These are phyloP conservation scores for Bursaphelenchus okinawaensis DNA, from an alignment of 2,888 invertebrate species.

Conservation along the genomic window DNA sequence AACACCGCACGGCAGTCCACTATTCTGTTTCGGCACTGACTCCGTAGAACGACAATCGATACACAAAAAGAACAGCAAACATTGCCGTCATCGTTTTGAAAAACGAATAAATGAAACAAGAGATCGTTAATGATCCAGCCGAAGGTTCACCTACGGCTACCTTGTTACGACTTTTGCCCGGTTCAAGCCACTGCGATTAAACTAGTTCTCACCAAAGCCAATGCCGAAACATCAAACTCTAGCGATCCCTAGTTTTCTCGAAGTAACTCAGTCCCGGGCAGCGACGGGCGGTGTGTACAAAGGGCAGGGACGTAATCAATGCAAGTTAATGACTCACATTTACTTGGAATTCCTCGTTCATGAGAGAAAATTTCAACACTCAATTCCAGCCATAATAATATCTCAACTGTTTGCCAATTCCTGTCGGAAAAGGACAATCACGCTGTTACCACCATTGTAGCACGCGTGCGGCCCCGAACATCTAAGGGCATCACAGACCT, in stretches of 20 bases:
- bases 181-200: slow-evolving; percentile 39
- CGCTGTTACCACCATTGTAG: slow-evolving; percentile 67
- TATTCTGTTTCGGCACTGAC: too few species aligned
- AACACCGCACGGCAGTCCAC: too few species aligned
- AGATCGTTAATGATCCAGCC: slow-evolving; percentile 60
- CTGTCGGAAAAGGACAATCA: slow-evolving; percentile 61
- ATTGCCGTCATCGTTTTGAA: too few species aligned
- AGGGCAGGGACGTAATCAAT: slow-evolving; percentile 70
- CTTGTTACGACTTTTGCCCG: slow-evolving; percentile 65
- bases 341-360: slow-evolving; percentile 70
- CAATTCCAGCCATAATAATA: slow-evolving; percentile 69
- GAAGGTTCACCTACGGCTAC: slow-evolving; percentile 68
- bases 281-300: slow-evolving; percentile 72
- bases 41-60: too few species aligned
- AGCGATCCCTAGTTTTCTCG: too few species aligned
- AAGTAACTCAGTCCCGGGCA: slow-evolving; percentile 59
- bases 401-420: slow-evolving; percentile 68
- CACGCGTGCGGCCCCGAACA: slow-evolving; percentile 67
- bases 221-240: too few species aligned
- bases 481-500: slow-evolving; percentile 69
- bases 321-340: slow-evolving; percentile 68
- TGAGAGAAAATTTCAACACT: slow-evolving; percentile 66
- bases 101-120: too few species aligned
- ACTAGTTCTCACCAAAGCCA: slow-evolving; percentile 25
- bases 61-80: too few species aligned